Evolutionary conservation across 2,888 invertebrate species (phyloP).

Genomic region (Aquatica leii): DNA sequence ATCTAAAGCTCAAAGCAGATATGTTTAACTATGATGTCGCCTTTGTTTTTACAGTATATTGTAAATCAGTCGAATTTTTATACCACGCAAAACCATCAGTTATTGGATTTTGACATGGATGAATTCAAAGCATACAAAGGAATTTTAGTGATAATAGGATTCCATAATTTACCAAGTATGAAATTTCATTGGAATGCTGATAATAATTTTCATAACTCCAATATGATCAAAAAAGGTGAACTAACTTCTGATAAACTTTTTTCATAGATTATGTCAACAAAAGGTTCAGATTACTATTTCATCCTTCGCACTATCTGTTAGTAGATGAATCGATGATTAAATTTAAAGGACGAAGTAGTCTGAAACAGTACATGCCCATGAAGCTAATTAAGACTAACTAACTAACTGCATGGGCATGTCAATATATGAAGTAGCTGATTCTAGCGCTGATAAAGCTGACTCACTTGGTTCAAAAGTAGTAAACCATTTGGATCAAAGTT

Average conservation of each 20-base stretch:
- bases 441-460: conserved; percentile 23
- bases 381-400: no score
- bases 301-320: background rate
- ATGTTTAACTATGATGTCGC: background rate
- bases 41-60: conserved; percentile 7
- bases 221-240: background rate
- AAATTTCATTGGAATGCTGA: background rate
- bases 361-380: conserved; percentile 23
- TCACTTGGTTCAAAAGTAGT: conserved; percentile 41
- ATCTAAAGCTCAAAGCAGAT: background rate
- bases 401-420: conserved; percentile 36
- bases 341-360: conserved; percentile 22
- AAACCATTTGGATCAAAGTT: background rate
- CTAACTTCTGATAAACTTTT: no score
- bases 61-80: conserved; percentile 10
- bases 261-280: background rate
- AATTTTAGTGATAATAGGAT: conserved; percentile 9
- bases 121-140: conserved; percentile 3
- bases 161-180: conserved; percentile 1
- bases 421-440: conserved; percentile 39
- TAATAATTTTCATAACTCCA: background rate
- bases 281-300: background rate
- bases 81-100: background rate
- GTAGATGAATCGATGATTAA: conserved; percentile 6
- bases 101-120: background rate